Percentiles rank a stretch among this genome's conserved stretches.
Evolutionary conservation across 2,113 vertebrate species (phyloP).

Genomic region (Antigone vipio): DNA sequence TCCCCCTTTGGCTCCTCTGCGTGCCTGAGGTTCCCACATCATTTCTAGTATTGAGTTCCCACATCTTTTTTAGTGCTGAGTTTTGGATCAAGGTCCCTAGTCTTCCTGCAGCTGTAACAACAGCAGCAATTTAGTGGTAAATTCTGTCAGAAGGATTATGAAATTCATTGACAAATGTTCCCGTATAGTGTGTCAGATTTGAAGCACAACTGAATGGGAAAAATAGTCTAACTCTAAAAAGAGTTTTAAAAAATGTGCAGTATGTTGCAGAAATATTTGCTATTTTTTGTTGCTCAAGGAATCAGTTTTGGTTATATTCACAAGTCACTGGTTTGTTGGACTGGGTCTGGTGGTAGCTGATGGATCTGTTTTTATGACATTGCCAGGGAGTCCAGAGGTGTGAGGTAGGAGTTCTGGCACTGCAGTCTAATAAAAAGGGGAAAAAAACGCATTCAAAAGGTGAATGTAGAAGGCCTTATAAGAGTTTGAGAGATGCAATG

Average conservation of each 20-base stretch:
- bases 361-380: background rate
- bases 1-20: background rate
- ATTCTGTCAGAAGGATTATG: conserved; percentile 59
- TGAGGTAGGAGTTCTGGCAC: background rate
- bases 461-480: background rate
- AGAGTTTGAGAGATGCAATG: background rate
- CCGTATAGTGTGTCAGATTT: background rate
- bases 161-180: conserved; percentile 56
- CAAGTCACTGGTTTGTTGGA: background rate
- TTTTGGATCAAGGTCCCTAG: conserved; percentile 39
- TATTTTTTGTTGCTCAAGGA: background rate
- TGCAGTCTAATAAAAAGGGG: background rate
- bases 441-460: background rate
- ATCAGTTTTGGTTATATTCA: background rate
- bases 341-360: background rate
- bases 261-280: background rate
- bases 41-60: conserved; percentile 32
- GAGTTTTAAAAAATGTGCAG: background rate
- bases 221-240: background rate
- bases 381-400: background rate
- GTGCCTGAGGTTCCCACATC: background rate
- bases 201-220: conserved; percentile 1
- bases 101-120: conserved; percentile 67
- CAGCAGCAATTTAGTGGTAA: conserved; percentile 56
- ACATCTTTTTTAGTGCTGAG: conserved; percentile 29